Conservation (phyloP, 2,113 vertebrate species). For the Otis tarda region DNA sequence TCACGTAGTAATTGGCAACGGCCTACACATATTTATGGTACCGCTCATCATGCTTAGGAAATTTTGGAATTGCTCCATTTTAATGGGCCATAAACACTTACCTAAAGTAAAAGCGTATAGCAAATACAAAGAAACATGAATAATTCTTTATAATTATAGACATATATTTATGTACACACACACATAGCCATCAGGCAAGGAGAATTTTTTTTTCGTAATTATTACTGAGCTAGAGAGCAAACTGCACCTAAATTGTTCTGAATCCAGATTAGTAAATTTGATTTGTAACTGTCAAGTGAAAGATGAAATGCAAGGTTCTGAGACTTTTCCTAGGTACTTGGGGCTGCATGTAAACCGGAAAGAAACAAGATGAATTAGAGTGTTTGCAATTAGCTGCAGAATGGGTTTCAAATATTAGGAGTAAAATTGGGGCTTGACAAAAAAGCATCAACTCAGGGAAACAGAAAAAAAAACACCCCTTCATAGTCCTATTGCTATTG, state of each 20-base stretch:
- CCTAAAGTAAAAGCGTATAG: constrained; percentile 20
- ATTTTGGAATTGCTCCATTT: constrained; percentile 53
- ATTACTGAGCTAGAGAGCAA: not conserved
- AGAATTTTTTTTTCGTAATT: not conserved
- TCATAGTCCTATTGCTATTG: not conserved
- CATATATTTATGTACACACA: constrained; percentile 21
- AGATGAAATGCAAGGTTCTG: not conserved
- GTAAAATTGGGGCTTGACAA: not conserved
- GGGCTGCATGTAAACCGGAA: not conserved
- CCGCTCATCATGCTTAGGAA: constrained; percentile 31
- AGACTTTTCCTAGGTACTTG: not conserved
- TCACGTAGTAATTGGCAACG: constrained; percentile 31
- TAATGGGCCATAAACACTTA: constrained; percentile 50
- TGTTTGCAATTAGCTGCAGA: not conserved
- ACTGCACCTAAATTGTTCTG: not conserved
- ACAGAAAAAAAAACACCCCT: rapidly evolving
- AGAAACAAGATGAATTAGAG: not conserved
- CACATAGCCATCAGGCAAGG: constrained; percentile 52
- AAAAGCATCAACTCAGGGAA: not conserved
- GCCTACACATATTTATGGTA: not conserved
- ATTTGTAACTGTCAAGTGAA: not conserved
- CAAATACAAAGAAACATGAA: constrained; percentile 33
- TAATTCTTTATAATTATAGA: constrained; percentile 34
- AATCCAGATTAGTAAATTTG: not conserved
- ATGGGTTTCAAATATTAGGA: not conserved